phyloP scores from a whole-genome alignment of 1,140 invertebrate species.

The Drosophila cardini region DNA sequence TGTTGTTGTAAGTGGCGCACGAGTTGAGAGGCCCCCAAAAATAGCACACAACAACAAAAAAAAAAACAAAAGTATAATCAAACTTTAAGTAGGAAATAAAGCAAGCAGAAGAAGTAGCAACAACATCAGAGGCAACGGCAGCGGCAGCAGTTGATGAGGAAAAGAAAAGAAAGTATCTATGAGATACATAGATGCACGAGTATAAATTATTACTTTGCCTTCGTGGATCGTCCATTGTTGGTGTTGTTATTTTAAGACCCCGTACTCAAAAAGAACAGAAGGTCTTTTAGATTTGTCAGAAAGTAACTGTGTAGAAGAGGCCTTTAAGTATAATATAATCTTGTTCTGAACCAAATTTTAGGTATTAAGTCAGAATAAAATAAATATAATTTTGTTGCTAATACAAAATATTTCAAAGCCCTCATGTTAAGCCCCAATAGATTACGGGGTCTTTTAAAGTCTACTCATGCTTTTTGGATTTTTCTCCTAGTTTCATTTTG shows the following conservation, averaged over 20 bases:
- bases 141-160: neutral
- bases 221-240: constrained; percentile 35
- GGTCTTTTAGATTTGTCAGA: too few species aligned
- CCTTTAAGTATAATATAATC: too few species aligned
- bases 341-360: too few species aligned
- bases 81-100: constrained; percentile 69
- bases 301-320: too few species aligned
- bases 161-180: constrained; percentile 61
- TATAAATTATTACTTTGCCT: constrained; percentile 67
- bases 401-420: too few species aligned
- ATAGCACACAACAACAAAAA: constrained; percentile 53
- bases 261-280: too few species aligned
- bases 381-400: too few species aligned
- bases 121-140: neutral
- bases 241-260: constrained; percentile 2
- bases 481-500: neutral
- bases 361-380: too few species aligned
- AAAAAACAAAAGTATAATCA: constrained; percentile 45
- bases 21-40: constrained; percentile 56
- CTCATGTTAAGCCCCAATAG: too few species aligned
- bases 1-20: constrained; percentile 38
- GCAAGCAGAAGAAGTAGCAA: constrained; percentile 31
- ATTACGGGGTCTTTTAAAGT: too few species aligned
- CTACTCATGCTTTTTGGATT: too few species aligned
- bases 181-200: constrained; percentile 38